Evolutionary conservation across 1,140 invertebrate genomes (phyloP).

Genomic region (Triops longicaudatus): DNA sequence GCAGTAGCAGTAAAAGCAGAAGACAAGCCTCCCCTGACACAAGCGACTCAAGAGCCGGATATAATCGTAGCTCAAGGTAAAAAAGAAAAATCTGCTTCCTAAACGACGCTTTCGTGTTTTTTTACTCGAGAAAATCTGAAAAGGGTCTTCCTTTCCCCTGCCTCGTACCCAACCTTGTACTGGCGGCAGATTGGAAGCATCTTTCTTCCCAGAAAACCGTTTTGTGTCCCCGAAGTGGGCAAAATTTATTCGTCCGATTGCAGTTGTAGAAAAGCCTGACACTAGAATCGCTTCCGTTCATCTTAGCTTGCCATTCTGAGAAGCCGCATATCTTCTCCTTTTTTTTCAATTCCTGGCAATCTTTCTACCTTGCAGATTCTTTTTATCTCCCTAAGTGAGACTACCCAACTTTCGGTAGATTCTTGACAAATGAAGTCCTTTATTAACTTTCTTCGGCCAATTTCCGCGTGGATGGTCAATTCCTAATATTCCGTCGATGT

Average conservation of each 20-base stretch:
- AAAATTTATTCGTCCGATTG: not conserved
- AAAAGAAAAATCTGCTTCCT: not conserved
- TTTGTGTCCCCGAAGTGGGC: not conserved
- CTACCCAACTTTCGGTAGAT: no score
- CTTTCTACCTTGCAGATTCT: no score
- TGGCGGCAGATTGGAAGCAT: not conserved
- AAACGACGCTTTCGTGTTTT: not conserved
- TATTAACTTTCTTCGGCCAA: not conserved
- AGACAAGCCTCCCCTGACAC: not conserved
- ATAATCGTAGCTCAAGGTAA: constrained; percentile 8
- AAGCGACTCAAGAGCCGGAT: not conserved
- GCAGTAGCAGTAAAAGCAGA: not conserved
- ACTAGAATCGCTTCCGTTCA: not conserved
- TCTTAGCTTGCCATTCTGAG: not conserved
- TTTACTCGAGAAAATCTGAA: not conserved
- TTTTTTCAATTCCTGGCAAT: no score
- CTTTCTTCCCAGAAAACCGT: not conserved
- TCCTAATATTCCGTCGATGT: not conserved
- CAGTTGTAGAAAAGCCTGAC: not conserved
- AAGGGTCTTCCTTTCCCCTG: not conserved
- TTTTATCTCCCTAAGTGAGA: no score
- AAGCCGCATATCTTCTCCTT: not conserved
- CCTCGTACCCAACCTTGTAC: not conserved
- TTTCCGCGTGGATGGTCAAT: not conserved
- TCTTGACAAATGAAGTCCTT: no score